Base-by-base conservation (phyloP, 1,140 invertebrate species). In the Pteromalus puparum region DNA sequence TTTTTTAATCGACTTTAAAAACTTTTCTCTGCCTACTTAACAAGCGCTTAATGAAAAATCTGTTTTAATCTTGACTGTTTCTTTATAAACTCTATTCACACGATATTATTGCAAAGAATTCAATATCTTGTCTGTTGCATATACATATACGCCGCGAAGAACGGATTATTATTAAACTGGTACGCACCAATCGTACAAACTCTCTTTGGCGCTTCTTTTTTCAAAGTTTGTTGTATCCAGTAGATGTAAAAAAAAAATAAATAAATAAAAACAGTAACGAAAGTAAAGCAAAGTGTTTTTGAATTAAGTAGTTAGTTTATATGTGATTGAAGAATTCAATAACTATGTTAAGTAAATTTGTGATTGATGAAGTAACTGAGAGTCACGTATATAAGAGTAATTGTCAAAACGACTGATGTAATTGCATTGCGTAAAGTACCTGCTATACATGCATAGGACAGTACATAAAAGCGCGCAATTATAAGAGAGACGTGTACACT, bases 121-220 rank as follows among this genome's bases (percentile, higher is more conserved):
- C 28, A 46, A 76, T 9, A 61, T 46, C 53, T 42, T 82, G 9
- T 74, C 48, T 48, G 13, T 68, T 13, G 24, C 61, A n/a, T 75
- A 65, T 4, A 34, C 18, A 61, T 61, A 12, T 42, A 34, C 9
- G 28, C 34, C 73, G 73, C 61, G 13, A 30, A 78, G 34, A 68
- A 77, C 38, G 65, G 67, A 53, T n/a, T 72, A 48, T n/a, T 72
- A 48, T 75, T 30, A 48, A 15, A 77, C 0, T 28, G 21, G 46
- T 74, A 38, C 72, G 53, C 72, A 67, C 34, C 53, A 48, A 70
- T 48, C 21, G 70, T 68, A 81, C 53, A 78, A n/a, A 48, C 61
- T 78, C 83, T 81, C 83, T 76, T 34, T 81, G 15, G 73, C 46
- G 76, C 10, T n/a, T 34, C 61, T 42, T 42, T 7, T 7, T 10